These are phyloP conservation scores for Drosophila parvula DNA, from an alignment of 1,140 invertebrate species.

Conservation along the genomic window DNA sequence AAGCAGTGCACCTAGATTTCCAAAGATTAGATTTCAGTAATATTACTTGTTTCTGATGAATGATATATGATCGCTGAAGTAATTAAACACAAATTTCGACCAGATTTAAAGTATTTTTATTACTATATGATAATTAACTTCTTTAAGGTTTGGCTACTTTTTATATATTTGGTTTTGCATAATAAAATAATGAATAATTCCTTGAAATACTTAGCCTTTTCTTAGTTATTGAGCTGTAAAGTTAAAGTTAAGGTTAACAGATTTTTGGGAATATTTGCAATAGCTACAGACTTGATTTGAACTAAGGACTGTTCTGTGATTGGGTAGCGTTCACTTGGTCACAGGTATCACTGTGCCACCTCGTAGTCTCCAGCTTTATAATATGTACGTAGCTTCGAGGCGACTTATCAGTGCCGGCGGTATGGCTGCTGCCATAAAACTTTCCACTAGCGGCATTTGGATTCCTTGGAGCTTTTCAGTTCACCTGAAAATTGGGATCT, in stretches of 20 bases:
- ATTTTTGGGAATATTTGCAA: not conserved
- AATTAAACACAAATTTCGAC: not conserved
- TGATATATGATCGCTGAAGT: not conserved
- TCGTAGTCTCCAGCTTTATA: constrained; percentile 18
- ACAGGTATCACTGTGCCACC: constrained; percentile 21
- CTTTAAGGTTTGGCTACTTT: too few relatives aligned
- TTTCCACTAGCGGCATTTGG: constrained; percentile 36
- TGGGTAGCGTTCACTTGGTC: not conserved
- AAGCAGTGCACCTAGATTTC: constrained; percentile 2
- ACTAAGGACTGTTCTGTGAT: not conserved
- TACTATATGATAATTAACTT: not conserved
- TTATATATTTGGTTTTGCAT: not conserved
- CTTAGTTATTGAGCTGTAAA: not conserved
- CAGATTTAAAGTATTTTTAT: not conserved
- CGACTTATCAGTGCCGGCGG: constrained; percentile 26
- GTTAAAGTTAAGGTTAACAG: not conserved
- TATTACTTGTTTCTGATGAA: constrained; percentile 1
- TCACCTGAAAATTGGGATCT: constrained; percentile 32
- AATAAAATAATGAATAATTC: not conserved
- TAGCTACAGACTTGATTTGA: too few relatives aligned
- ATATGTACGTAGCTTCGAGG: constrained; percentile 12
- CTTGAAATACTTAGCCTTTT: not conserved
- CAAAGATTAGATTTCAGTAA: constrained; percentile 7
- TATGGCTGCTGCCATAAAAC: constrained; percentile 51
- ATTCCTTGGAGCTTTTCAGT: constrained; percentile 33